Base-by-base conservation (phyloP, 2,888 invertebrate genomes). In the Lordiphosa andalusiaca region DNA sequence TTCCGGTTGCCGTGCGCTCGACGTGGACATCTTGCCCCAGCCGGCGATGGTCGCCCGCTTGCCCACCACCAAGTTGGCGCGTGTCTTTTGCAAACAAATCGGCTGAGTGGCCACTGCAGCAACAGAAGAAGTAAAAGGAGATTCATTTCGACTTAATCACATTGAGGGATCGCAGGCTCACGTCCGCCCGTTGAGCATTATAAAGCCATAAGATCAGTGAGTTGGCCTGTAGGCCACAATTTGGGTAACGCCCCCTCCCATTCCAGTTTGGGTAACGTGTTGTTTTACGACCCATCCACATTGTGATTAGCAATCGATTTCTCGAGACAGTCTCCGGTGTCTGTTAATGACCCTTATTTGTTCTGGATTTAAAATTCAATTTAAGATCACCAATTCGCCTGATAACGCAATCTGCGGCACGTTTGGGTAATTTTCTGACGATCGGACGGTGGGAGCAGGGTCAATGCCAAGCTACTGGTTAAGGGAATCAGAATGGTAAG, bases 91-190 rank as follows among this genome's bases (percentile, higher is more conserved):
- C 71, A 94, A 87, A 85, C 95, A 95, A 75, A 95, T 92, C 71
- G 95, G 95, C 74, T 95, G 95, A 0, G 93, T 93, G 73, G 94
- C 93, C 86, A 94, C 95, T 95, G 90, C 12, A 53, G 40, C 10
- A 48, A 42, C 25, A 48, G 50, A 42, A 57, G 6, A 21, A 47
- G 40, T 39, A 56, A 36, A 35, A 53, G 47, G 47, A 42, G 36
- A 33, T 35, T 16, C 36, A 19, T 9, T 40, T 49, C 54, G 44
- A 40, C 63, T 44, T 46, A 19, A 30, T 12, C 23, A 39, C 42
- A 49, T 38, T 57, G 58, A 74, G 77, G 58, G 50, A 51, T 54
- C 52, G 49, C 39, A 23, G n/a, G 50, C 35, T 51, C 75, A 71
- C 69, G 64, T 63, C 56, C 69, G 58, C 59, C 61, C 53, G 60